Base-by-base conservation (phyloP, 2,888 invertebrate genomes). In the Caenorhabditis auriculariae region DNA sequence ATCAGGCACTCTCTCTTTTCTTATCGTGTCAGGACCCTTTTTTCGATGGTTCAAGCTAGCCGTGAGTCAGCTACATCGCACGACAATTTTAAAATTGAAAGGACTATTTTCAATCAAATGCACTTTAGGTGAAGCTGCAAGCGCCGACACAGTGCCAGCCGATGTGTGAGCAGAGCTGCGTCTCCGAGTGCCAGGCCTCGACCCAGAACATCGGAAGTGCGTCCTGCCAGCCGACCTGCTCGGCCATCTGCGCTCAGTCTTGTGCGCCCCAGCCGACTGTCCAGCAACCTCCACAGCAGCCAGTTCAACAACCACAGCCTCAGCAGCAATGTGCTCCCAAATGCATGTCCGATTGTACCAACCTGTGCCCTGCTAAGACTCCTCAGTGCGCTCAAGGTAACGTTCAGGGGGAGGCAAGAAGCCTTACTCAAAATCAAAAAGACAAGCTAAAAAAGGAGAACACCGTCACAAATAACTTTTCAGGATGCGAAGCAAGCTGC, bases 311-410 rank as follows among this genome's bases (percentile, higher is more conserved):
- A 4, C 38, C 50, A 2, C 7, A 29, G 4, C 44, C 38, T 19
- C 21, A 24, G 24, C 60, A 60, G 28, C 38, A 57, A 12, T 69
- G 69, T 52, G 61, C 64, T 26, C 69, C 69, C 35, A 69, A 69
- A 42, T 69, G 69, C 47, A 63, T 66, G 53, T 47, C 47, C 27
- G 69, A 69, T 41, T 69, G 69, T 43, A 57, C 61, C 39, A 56
- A 52, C 45, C 48, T 69, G 44, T 69, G 69, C 52, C 66, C 66
- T 28, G 49, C 29, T 19, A 51, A 64, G 26, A 56, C 69, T 7
- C 53, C 60, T 12, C 66, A 66, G 38, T 69, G 69, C 23, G 46
- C 54, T 24, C 54, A 63, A 47, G 66, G 66, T 57, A n/a, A 19
- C 28, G 26, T 26, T 17, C n/a, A 1, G 3, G 24, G 4, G 21